Base-by-base conservation (phyloP, 2,797 vertebrate species). In the Dromococcyx pavoninus region DNA sequence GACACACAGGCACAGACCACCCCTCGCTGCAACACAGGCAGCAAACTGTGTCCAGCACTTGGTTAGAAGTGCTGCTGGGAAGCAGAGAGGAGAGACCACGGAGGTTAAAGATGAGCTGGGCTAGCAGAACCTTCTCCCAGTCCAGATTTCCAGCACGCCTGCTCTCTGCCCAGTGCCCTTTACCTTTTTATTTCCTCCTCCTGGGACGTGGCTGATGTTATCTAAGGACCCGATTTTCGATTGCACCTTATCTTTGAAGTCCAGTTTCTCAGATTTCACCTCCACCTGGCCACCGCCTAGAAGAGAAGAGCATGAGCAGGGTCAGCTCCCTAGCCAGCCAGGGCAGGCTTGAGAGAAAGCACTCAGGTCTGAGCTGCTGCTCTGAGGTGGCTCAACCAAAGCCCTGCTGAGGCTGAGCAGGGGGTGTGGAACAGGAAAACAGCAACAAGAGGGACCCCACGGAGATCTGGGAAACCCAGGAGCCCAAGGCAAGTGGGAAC, bases 191-290 rank as follows among this genome's bases (percentile, higher is more conserved):
- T 97, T 97, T 48, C 99, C 99, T 50, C 99, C 99, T 62, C 99
- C 99, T 9, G 99, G 99, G 50, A 98, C 96, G 7, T 99, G 99
- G 83, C 98, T 99, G 84, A 99, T 99, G 97, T 99, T 99, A 95
- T 98, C 99, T 91, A 99, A 97, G 69, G 99, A 99, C 78, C 99
- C 98, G 1, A 99, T 96, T 98, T 99, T 99, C 1, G 99, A 99
- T 71, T 99, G 98, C 88, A 98, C 99, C 97, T 98, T 99, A 15
- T 98, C 98, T 97, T 98, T 98, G 96, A 99, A 99, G 93, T 99
- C 99, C 97, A 99, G 80, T 98, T 99, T 99, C 98, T 99, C 99
- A 19, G 98, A 98, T 96, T 99, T 99, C 77, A 99, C 99, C 97
- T 99, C 99, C 58, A 99, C 95, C 74, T 99, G 99, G 92, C 99